Percentiles rank a stretch among this genome's conserved stretches.
phyloP scores from a whole-genome alignment of 2,113 vertebrate genomes.

The Notarius quadriscutis region DNA sequence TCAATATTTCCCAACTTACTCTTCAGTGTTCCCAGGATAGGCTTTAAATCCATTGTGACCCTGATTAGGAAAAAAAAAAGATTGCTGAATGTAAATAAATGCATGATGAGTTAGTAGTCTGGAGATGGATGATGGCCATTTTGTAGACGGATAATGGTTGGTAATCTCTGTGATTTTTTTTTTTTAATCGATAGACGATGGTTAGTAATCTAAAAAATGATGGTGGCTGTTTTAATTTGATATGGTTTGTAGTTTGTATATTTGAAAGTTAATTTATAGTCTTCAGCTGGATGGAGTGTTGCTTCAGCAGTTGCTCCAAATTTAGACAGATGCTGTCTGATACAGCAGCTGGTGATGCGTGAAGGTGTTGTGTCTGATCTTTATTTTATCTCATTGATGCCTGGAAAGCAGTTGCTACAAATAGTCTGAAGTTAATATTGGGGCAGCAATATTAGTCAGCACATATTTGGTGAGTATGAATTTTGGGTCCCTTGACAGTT shows the following conservation, averaged over 20 bases:
- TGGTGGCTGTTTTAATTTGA: not conserved
- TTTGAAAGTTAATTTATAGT: not conserved
- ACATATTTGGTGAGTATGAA: not conserved
- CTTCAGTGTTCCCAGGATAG: not conserved
- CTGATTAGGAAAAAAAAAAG: not conserved
- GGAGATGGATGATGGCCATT: not conserved
- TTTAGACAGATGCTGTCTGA: conserved; percentile 12
- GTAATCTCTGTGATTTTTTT: not conserved
- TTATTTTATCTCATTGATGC: conserved; percentile 33
- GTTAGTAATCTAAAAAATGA: not conserved
- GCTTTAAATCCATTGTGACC: not conserved
- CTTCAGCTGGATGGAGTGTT: not conserved
- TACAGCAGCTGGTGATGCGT: not conserved
- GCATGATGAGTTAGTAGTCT: not conserved
- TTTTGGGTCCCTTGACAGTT: not conserved
- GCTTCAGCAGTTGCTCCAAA: not conserved
- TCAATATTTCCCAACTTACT: not conserved
- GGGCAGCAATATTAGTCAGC: conserved; percentile 22
- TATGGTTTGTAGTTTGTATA: not conserved
- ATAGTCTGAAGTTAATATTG: conserved; percentile 13
- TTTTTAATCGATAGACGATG: not conserved
- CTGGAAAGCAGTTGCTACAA: conserved; percentile 28
- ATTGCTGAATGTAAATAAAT: not conserved
- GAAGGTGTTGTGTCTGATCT: conserved; percentile 13
- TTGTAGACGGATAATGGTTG: not conserved